Evolutionary conservation across 2,113 vertebrate genomes (phyloP), one percentile per base, ranked within the genome.

Genomic region (Zosterops lateralis): DNA sequence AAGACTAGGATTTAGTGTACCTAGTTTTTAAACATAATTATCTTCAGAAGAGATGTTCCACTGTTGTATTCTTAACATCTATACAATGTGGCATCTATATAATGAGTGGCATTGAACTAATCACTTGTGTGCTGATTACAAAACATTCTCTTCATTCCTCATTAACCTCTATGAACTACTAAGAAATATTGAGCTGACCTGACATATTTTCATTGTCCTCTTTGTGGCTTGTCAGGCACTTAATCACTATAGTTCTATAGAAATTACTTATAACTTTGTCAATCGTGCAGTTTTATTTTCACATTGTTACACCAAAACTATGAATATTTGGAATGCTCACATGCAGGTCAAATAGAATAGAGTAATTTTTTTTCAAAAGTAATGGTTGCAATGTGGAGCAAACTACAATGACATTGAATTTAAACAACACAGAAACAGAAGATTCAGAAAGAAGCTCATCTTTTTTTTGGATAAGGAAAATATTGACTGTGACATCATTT

Each of bases 171-270:
- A 64, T 31, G 42, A 93, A 91, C 40, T 10, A 64, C 44, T 17
- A 34, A 91, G 62, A 94, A 96, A 79, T 73, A 87, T 1, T 87
- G 73, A 85, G 38, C 44, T 93, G 50, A 85, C 32, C 45, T 95
- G 76, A 93, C 45, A 38, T 66, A 44, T 71, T 90, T 66, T 90
- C 54, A 62, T 70, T 87, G 34, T 57, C 47, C 17, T 7, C 56
- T 80, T 78, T 91, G 38, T 62, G 47, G 25, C 25, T 84, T 71
- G 14, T 78, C 44, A 75, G 38, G 8, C 9, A 60, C 26, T 76
- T 85, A 76, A 38, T 76, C 34, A 60, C 10, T 48, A 20, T 14
- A 38, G 34, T 31, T 73, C 34, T 2, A 1, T 64, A 57, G 25
- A 72, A 92, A 51, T 40, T 68, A 29, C 57, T 45, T 62, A 31